These are phyloP conservation scores for Sinosuthora webbiana DNA, from an alignment of 2,113 vertebrate genomes.

Conservation along the genomic window DNA sequence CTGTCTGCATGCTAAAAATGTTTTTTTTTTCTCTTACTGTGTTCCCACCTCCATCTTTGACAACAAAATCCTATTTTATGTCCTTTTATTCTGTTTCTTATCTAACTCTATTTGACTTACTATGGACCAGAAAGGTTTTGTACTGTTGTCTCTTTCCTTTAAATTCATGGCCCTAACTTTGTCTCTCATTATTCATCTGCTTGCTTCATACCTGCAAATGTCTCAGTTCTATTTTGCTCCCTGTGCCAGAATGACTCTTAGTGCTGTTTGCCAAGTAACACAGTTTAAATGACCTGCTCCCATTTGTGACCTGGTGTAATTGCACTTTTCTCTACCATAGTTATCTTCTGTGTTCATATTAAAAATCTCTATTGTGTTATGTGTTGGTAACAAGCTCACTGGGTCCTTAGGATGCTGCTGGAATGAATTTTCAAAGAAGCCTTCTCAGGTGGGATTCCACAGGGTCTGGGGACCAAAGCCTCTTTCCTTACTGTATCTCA, in stretches of 20 bases:
- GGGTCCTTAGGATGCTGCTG: neutral
- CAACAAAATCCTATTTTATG: neutral
- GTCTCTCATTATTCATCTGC: neutral
- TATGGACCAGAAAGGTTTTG: neutral
- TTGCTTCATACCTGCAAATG: neutral
- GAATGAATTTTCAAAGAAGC: neutral
- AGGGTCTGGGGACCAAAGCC: neutral
- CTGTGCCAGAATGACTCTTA: neutral
- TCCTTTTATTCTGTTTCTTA: neutral
- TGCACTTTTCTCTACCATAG: neutral
- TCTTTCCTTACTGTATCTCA: neutral
- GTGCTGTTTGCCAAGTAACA: neutral
- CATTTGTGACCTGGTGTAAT: neutral
- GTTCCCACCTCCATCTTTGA: neutral
- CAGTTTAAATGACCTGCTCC: neutral
- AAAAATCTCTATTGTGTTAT: neutral
- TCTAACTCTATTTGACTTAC: neutral
- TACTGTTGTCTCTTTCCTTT: neutral
- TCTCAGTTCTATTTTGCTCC: neutral
- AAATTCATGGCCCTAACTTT: neutral
- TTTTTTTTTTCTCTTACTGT: neutral
- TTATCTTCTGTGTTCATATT: neutral
- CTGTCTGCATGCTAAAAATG: neutral
- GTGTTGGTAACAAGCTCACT: neutral
- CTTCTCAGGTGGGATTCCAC: neutral